These are phyloP conservation scores for Strigamia maritima DNA, from an alignment of 2,888 invertebrate genomes.

Conservation along the genomic window DNA sequence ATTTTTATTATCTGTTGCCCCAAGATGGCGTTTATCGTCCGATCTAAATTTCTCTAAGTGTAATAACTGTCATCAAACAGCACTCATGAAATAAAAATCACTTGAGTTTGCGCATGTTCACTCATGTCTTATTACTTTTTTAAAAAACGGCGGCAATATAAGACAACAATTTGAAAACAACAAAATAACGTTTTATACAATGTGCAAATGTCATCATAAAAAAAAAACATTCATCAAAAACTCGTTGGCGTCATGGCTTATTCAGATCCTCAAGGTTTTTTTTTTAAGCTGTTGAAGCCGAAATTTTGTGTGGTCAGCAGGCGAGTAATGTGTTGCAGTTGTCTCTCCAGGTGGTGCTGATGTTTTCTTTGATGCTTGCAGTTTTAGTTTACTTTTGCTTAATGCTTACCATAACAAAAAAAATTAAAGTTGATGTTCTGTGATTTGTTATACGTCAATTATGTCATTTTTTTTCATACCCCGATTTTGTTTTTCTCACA, in stretches of 20 bases:
- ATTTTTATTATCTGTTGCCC: too few relatives aligned
- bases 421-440: not conserved
- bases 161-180: too few relatives aligned
- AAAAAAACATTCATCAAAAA: constrained; percentile 2
- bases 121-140: too few relatives aligned
- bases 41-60: too few relatives aligned
- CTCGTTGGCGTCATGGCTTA: constrained; percentile 26
- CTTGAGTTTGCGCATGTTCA: too few relatives aligned
- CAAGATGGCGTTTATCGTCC: too few relatives aligned
- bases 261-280: constrained; percentile 1
- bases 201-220: not conserved
- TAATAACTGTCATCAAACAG: too few relatives aligned
- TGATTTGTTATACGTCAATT: not conserved
- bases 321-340: constrained; percentile 16
- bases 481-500: not conserved
- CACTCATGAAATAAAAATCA: too few relatives aligned
- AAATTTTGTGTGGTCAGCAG: constrained; percentile 16
- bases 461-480: not conserved
- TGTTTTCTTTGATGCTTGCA: not conserved
- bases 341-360: constrained; percentile 28
- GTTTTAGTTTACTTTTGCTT: not conserved
- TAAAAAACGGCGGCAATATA: too few relatives aligned
- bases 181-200: not conserved
- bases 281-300: not conserved
- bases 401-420: not conserved